Conservation (phyloP, 1,140 invertebrate species). For the Drosophila ogumai region DNA sequence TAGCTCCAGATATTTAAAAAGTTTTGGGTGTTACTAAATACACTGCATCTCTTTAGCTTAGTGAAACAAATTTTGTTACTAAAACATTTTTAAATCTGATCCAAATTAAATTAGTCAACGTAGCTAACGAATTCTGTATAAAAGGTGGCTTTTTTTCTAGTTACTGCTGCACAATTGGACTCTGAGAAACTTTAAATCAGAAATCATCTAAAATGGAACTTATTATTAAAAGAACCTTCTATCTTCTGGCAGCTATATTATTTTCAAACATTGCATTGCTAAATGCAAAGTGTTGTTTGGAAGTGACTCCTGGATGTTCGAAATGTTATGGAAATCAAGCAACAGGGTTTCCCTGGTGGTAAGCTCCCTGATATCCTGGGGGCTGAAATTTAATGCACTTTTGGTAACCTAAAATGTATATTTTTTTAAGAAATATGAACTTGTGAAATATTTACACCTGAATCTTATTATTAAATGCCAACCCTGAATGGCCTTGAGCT, state of each 20-base stretch:
- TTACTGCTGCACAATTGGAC: background rate
- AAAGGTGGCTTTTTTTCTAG: background rate
- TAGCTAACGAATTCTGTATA: background rate
- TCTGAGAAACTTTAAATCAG: background rate
- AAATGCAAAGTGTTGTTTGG: background rate
- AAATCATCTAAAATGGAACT: background rate
- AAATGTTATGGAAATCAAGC: too few relatives aligned
- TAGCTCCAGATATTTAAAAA: background rate
- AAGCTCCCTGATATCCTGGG: too few relatives aligned
- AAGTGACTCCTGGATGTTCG: too few relatives aligned
- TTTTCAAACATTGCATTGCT: background rate
- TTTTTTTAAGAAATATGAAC: too few relatives aligned
- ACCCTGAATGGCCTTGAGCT: too few relatives aligned
- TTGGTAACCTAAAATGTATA: too few relatives aligned
- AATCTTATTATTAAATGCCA: too few relatives aligned
- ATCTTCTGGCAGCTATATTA: background rate
- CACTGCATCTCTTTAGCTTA: background rate
- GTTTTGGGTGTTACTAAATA: background rate
- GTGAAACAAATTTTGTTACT: background rate
- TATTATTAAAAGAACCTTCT: background rate
- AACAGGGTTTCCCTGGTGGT: too few relatives aligned
- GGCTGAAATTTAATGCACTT: too few relatives aligned
- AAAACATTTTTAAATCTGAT: background rate
- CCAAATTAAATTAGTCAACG: background rate
- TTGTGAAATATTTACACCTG: too few relatives aligned